Evolutionary conservation across 2,113 vertebrate genomes (phyloP).

Genomic region (Cheirogaleus medius): DNA sequence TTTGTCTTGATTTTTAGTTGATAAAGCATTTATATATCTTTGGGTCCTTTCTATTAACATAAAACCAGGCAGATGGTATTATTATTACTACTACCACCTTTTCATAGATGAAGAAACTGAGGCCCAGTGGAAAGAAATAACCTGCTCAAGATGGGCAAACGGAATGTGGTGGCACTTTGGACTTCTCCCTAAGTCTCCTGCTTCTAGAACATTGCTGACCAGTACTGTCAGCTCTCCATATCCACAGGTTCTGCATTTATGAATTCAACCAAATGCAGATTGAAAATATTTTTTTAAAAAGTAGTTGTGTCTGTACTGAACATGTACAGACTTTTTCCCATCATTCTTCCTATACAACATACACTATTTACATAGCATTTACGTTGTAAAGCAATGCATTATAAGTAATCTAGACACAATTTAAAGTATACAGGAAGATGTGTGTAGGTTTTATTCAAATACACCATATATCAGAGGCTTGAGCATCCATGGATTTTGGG

Average conservation of each 20-base stretch:
- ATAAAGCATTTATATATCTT: neutral
- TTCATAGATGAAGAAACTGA: neutral
- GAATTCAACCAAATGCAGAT: neutral
- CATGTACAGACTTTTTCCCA: neutral
- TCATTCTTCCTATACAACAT: neutral
- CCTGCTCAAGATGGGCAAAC: neutral
- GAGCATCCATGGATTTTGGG: neutral
- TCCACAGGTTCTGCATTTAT: neutral
- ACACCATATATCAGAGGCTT: neutral
- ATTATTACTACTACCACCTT: neutral
- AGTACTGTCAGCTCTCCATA: neutral
- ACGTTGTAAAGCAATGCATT: neutral
- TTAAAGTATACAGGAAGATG: neutral
- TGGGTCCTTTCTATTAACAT: neutral
- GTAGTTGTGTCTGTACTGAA: neutral
- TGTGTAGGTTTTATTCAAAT: neutral
- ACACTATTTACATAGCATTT: neutral
- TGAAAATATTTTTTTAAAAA: neutral
- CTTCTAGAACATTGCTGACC: neutral
- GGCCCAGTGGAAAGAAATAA: neutral
- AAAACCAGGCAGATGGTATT: neutral
- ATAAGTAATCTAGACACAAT: neutral
- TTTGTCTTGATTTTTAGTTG: neutral
- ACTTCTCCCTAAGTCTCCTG: neutral
- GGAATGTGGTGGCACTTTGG: neutral